Percentiles rank a stretch among this genome's conserved stretches.
phyloP scores from a whole-genome alignment of 1,140 invertebrate species.

The Drosophila tristis region DNA sequence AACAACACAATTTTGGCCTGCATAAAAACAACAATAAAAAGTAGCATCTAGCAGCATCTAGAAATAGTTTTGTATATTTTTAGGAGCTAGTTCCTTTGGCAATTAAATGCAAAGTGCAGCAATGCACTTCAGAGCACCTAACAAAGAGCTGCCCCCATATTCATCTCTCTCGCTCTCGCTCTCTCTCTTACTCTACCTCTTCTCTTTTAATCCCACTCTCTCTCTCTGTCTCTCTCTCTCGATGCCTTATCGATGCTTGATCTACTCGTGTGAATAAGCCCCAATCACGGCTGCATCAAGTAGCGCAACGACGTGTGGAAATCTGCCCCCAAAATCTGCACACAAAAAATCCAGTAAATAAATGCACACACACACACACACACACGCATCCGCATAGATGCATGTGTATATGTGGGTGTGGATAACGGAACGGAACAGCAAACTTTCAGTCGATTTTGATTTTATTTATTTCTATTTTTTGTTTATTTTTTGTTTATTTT shows the following conservation, averaged over 20 bases:
- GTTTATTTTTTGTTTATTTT: slow-evolving; percentile 8
- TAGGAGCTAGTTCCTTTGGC: too few species aligned
- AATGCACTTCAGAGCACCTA: too few species aligned
- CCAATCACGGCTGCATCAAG: slow-evolving; percentile 58
- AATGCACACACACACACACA: not conserved
- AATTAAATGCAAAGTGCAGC: too few species aligned
- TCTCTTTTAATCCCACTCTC: slow-evolving; percentile 1
- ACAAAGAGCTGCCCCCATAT: not conserved
- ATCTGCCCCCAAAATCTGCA: slow-evolving; percentile 66
- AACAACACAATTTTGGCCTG: too few species aligned
- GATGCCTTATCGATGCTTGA: not conserved
- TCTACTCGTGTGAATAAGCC: slow-evolving; percentile 48
- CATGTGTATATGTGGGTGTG: not conserved
- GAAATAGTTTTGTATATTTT: too few species aligned
- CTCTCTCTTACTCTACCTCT: not conserved
- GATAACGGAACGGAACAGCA: slow-evolving; percentile 29
- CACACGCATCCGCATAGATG: slow-evolving; percentile 10
- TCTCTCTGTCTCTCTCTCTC: not conserved
- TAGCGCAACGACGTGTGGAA: slow-evolving; percentile 66
- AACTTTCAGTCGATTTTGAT: slow-evolving; percentile 42
- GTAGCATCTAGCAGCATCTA: too few species aligned
- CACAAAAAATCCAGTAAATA: slow-evolving; percentile 31
- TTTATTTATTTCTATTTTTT: slow-evolving; percentile 26
- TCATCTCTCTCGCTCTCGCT: not conserved
- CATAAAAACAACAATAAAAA: too few species aligned